Conservation (phyloP, 2,113 vertebrate species). For the Struthidea cinerea region DNA sequence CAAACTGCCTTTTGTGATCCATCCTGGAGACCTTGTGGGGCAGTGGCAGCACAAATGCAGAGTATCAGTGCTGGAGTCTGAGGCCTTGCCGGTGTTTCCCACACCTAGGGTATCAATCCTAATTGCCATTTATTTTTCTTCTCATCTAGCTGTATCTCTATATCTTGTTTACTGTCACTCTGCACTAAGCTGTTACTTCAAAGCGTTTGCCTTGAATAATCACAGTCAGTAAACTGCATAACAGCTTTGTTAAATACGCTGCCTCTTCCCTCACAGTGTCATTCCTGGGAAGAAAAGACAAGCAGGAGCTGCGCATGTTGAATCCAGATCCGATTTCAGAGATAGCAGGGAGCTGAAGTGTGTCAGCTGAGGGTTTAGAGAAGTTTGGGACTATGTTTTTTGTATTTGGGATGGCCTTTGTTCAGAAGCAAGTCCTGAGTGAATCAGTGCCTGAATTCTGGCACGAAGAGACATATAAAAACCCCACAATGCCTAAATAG, state of each 20-base stretch:
- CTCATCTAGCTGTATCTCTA: conserved; percentile 60
- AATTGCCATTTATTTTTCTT: conserved; percentile 63
- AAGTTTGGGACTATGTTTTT: not conserved
- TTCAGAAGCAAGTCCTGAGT: not conserved
- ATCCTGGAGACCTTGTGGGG: not conserved
- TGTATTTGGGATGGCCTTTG: not conserved
- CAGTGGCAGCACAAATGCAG: not conserved
- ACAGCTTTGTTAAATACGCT: conserved; percentile 37
- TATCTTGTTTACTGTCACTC: conserved; percentile 64
- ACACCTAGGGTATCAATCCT: conserved; percentile 37
- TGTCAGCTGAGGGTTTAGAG: not conserved
- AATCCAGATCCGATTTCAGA: conserved; percentile 47
- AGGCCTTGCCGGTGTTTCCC: not conserved
- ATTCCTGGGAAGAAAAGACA: conserved; percentile 49
- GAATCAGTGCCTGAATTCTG: not conserved
- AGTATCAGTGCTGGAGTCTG: not conserved
- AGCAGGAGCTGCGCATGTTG: not conserved
- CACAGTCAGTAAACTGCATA: conserved; percentile 52
- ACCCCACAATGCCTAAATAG: not conserved
- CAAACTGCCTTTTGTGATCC: not conserved
- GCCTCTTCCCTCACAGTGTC: conserved; percentile 9
- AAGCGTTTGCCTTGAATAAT: conserved; percentile 63
- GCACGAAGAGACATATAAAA: not conserved
- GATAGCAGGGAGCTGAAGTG: not conserved
- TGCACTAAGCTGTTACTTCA: conserved; percentile 62